Evolutionary conservation across 1,140 invertebrate genomes (phyloP).

Genomic region (Drosophila triauraria): DNA sequence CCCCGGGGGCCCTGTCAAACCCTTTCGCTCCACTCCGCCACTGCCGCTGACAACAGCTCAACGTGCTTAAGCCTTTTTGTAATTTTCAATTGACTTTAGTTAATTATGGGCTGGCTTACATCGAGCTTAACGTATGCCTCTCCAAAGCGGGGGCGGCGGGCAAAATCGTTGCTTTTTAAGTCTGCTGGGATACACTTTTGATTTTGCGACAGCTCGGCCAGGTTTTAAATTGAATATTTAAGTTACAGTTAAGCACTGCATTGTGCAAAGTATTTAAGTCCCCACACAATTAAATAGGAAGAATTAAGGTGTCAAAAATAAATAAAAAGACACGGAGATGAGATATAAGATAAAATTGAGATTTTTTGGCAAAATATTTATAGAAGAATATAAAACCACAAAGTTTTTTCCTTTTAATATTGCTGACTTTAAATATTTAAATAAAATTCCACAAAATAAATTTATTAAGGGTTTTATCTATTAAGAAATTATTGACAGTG

Average conservation of each 20-base stretch:
- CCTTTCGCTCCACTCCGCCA: constrained; percentile 24
- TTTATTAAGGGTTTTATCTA: no score
- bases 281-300: no score
- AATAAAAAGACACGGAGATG: not conserved
- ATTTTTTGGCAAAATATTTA: no score
- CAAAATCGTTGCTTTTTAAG: constrained; percentile 6
- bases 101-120: constrained; percentile 63
- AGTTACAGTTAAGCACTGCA: not conserved
- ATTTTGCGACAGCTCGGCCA: constrained; percentile 29
- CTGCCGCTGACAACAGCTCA: constrained; percentile 46
- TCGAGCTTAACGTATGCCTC: constrained; percentile 29
- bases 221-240: constrained; percentile 7
- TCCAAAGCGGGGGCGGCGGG: not conserved
- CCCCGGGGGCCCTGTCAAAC: constrained; percentile 23
- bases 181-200: constrained; percentile 15
- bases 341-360: not conserved
- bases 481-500: no score
- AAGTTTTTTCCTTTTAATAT: no score
- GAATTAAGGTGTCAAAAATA: not conserved
- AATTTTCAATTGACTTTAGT: constrained; percentile 81
- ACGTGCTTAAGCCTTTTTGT: constrained; percentile 59
- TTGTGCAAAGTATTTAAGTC: no score
- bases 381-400: no score
- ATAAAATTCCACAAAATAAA: not conserved
- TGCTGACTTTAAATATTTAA: not conserved